Conservation (phyloP, 1,140 invertebrate genomes). For the Trichonephila inaurata region DNA sequence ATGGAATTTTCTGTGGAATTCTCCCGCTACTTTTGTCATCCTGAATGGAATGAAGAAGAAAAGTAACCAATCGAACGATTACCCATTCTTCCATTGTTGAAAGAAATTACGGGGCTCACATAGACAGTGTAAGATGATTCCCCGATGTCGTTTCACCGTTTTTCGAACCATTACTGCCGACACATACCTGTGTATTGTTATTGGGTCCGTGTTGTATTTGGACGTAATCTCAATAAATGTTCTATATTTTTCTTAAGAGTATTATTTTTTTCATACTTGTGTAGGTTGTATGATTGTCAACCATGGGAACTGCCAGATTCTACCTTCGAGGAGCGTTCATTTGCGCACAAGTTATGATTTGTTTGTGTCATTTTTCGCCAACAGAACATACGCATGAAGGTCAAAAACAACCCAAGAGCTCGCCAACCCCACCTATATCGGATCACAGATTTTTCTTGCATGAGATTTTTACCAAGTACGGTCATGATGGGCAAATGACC, state of each 20-base stretch:
- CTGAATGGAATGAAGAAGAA: background rate
- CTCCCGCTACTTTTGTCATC: background rate
- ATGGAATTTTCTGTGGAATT: background rate
- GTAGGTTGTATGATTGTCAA: background rate
- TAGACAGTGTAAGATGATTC: background rate
- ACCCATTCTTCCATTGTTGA: background rate
- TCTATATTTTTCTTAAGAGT: no score
- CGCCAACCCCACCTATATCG: slow-evolving; percentile 23
- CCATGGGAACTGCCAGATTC: background rate
- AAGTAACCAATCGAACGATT: background rate
- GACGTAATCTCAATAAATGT: no score
- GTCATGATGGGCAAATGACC: slow-evolving; percentile 77
- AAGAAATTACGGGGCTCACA: background rate
- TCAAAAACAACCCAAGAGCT: background rate
- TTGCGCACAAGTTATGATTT: background rate
- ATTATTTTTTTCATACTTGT: no score
- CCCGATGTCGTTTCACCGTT: background rate
- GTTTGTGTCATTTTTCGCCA: background rate
- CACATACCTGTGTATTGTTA: no score
- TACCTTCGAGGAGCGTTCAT: background rate
- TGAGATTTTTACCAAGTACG: slow-evolving; percentile 78
- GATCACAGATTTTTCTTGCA: slow-evolving; percentile 76
- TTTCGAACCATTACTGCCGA: no score
- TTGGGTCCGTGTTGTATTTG: no score
- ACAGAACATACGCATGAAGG: background rate